These are phyloP conservation scores for Caenorhabditis latens DNA, from an alignment of 1,140 invertebrate genomes.

Conservation along the genomic window DNA sequence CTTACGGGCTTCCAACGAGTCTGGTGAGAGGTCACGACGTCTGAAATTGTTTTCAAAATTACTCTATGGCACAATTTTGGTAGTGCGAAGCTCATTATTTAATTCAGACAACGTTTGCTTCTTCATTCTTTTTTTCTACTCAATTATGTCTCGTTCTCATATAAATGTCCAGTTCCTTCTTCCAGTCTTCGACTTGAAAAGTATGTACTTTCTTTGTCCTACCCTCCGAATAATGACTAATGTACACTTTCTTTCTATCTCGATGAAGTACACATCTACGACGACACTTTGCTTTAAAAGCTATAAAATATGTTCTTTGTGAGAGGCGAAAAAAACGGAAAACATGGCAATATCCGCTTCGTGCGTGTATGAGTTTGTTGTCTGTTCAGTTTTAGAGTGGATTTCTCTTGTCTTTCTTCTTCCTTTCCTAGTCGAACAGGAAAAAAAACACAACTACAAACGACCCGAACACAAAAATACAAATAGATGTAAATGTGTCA, in stretches of 20 bases:
- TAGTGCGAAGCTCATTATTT: too few relatives aligned
- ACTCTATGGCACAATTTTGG: too few relatives aligned
- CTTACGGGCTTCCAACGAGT: slow-evolving; percentile 37
- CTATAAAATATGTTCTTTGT: background rate
- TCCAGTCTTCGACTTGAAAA: background rate
- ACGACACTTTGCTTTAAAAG: background rate
- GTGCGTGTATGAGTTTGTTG: background rate
- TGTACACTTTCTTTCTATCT: too few relatives aligned
- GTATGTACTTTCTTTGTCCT: background rate
- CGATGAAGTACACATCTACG: background rate
- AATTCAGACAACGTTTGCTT: too few relatives aligned
- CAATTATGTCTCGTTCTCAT: background rate
- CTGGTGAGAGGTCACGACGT: slow-evolving; percentile 32
- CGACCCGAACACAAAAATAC: background rate
- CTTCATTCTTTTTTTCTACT: too few relatives aligned
- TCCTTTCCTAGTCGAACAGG: background rate
- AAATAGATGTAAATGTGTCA: background rate
- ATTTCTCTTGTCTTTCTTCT: background rate
- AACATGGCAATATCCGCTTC: background rate
- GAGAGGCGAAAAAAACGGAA: background rate
- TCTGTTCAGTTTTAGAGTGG: background rate
- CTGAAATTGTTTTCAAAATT: background rate
- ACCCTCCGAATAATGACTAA: background rate
- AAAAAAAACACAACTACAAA: slow-evolving; percentile 28
- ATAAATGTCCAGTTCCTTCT: background rate